Conservation (phyloP, 2,797 vertebrate species). For the Spinus olivaceus region DNA sequence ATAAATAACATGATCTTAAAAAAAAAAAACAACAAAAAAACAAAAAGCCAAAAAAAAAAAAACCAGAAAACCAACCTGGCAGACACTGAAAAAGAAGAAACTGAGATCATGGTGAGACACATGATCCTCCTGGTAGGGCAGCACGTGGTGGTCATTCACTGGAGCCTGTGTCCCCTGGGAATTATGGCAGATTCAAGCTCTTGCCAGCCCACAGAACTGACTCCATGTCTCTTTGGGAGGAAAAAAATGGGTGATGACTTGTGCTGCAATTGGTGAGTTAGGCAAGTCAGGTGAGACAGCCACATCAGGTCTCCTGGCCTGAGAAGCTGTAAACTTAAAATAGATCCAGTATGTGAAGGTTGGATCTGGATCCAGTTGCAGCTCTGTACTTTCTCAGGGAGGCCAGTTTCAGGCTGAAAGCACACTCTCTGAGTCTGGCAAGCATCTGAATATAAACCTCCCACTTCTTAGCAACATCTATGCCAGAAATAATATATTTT, state of each 20-base stretch:
- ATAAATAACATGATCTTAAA: not conserved
- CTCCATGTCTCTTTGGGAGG: not conserved
- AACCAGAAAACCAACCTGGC: not conserved
- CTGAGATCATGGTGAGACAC: not conserved
- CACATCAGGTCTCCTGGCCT: not conserved
- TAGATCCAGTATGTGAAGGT: fast-evolving
- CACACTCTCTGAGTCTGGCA: not conserved
- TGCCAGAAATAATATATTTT: not conserved
- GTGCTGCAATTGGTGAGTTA: not conserved
- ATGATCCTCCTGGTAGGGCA: not conserved
- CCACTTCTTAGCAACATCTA: not conserved
- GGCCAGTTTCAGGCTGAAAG: not conserved
- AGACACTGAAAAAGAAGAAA: not conserved
- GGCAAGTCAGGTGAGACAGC: not conserved
- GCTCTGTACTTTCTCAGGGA: not conserved
- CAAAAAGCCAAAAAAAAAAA: too few species aligned
- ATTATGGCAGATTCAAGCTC: not conserved
- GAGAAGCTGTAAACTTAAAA: not conserved
- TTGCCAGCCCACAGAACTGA: not conserved
- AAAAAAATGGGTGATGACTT: not conserved
- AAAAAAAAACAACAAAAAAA: not conserved
- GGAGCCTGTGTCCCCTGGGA: not conserved
- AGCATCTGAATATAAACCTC: not conserved
- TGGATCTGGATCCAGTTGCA: not conserved
- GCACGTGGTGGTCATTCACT: not conserved